Base-by-base conservation (phyloP, 2,888 invertebrate species). In the Thereva nobilitata region DNA sequence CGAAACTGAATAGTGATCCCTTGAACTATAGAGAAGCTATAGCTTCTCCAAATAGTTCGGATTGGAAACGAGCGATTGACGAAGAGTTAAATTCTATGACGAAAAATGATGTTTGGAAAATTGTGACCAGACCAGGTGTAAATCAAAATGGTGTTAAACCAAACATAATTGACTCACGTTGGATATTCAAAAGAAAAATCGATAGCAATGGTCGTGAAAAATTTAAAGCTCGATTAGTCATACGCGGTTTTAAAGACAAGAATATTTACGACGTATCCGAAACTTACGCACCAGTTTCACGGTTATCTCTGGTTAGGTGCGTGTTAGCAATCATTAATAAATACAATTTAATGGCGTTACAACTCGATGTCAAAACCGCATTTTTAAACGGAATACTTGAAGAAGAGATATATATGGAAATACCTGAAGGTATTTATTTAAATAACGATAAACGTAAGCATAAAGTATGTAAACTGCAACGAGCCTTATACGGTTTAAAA, bases 321-420 rank as follows among this genome's bases (percentile, higher is more conserved):
- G n/a, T n/a, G n/a, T n/a, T n/a, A n/a, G n/a, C n/a, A n/a, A n/a
- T n/a, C n/a, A n/a, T n/a, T n/a, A n/a, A n/a, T n/a, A n/a, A n/a
- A n/a, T n/a, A n/a, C n/a, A n/a, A n/a, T n/a, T n/a, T n/a, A n/a
- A n/a, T n/a, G n/a, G n/a, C n/a, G n/a, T n/a, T 5, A 3, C 54
- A 54, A 40, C 4, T 54, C n/a, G 54, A 54, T 54, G 54, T 54
- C 4, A 54, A 38, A n/a, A 54, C 54, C 3, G 54, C 54, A 3
- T 54, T 54, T 9, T 38, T 54, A 4, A 54, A 54, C 23, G 54
- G 54, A 1, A 38, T 35, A 3, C 10, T 54, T 2, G 40, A 54
- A 8, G 37, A 54, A 4, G 54, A 54, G 2, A 52, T 52, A 5
- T 52, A 52, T 8, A 52, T 52, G 52, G 52, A 52, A 52, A 52